Evolutionary conservation across 1,140 invertebrate genomes (phyloP).

Genomic region (Macrostomum lignano): DNA sequence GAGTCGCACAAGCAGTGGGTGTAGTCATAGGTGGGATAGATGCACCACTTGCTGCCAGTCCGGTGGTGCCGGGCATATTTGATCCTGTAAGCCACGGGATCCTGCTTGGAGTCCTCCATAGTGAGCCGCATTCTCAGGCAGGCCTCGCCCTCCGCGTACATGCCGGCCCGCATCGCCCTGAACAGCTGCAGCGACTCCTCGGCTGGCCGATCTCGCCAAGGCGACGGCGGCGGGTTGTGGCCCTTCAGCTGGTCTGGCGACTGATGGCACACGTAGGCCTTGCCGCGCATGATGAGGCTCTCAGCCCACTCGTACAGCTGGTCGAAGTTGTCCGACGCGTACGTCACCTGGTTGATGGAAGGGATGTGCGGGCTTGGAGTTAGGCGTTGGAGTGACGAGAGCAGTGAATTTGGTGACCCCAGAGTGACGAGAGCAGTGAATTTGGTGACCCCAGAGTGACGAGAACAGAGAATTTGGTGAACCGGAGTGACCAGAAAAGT

Average conservation of each 20-base stretch:
- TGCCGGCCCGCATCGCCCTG: conserved; percentile 88
- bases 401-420: too few relatives aligned
- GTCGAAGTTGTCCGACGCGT: conserved; percentile 89
- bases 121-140: conserved; percentile 80
- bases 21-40: conserved; percentile 97
- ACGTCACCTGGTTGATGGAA: too few relatives aligned
- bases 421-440: too few relatives aligned
- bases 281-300: conserved; percentile 48
- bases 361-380: too few relatives aligned
- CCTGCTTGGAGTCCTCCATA: conserved; percentile 85
- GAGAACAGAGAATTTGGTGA: too few relatives aligned
- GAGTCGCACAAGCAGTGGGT: conserved; percentile 96
- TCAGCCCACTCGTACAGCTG: conserved; percentile 73
- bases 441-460: too few relatives aligned
- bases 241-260: conserved; percentile 76
- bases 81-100: conserved; percentile 89
- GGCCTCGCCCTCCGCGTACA: conserved; percentile 77
- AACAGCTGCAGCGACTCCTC: conserved; percentile 65
- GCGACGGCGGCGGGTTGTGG: conserved; percentile 65
- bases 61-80: conserved; percentile 72
- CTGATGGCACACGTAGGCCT: conserved; percentile 94
- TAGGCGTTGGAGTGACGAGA: too few relatives aligned
- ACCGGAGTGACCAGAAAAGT: too few relatives aligned
- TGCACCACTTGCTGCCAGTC: conserved; percentile 75
- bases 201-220: conserved; percentile 64